phyloP scores from a whole-genome alignment of 2,888 invertebrate genomes.

The Elmis aenea region DNA sequence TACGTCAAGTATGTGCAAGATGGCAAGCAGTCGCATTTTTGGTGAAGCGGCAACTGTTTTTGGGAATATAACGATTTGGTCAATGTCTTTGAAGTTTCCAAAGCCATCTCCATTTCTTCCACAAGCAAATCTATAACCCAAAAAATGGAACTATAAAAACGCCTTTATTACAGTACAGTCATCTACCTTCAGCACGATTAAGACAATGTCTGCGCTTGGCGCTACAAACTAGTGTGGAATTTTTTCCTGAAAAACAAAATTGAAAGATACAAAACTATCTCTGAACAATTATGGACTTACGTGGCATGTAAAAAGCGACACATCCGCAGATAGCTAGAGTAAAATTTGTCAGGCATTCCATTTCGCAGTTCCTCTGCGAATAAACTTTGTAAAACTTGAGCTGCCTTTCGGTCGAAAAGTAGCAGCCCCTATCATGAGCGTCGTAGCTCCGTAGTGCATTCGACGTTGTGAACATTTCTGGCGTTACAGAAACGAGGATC shows the following conservation, averaged over 20 bases:
- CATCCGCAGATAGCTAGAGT: conserved; percentile 60
- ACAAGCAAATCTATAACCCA: too few species aligned
- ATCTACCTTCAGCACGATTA: too few species aligned
- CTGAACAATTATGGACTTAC: conserved; percentile 32
- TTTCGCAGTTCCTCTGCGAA: conserved; percentile 68
- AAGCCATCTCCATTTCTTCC: too few species aligned
- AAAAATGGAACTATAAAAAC: too few species aligned
- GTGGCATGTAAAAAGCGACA: conserved; percentile 67
- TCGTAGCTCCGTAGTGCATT: conserved; percentile 59
- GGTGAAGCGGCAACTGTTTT: too few species aligned
- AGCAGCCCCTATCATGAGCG: conserved; percentile 63
- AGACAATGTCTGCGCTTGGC: too few species aligned
- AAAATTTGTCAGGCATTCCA: conserved; percentile 67
- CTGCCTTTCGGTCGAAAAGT: conserved; percentile 60
- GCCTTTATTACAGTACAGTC: too few species aligned
- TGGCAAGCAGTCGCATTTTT: conserved; percentile 56
- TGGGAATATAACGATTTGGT: too few species aligned
- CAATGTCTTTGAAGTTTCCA: too few species aligned
- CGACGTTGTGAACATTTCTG: conserved; percentile 72
- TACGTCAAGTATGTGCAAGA: conserved; percentile 67
- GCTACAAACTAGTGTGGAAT: too few species aligned
- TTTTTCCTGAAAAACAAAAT: not conserved
- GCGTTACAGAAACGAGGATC: conserved; percentile 65
- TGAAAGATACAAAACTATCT: too few species aligned
- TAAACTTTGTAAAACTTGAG: conserved; percentile 63